Evolutionary conservation across 2,113 vertebrate species (phyloP).

Genomic region (Lepus europaeus): DNA sequence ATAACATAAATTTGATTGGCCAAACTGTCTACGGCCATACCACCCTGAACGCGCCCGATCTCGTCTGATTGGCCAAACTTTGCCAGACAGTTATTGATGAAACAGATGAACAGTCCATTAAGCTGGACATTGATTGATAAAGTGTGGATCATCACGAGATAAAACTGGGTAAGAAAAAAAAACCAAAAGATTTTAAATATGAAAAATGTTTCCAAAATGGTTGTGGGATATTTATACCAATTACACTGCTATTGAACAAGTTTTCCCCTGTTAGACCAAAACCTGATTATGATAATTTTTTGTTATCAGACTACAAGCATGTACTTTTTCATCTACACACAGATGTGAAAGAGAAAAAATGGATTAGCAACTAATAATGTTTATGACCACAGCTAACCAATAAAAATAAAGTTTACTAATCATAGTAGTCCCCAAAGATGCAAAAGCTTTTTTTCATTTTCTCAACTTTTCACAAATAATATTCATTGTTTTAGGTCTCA

Average conservation of each 20-base stretch:
- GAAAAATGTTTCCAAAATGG: neutral
- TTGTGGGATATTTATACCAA: neutral
- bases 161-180: slow-evolving; percentile 15
- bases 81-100: neutral
- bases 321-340: neutral
- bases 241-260: slow-evolving; percentile 10
- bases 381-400: neutral
- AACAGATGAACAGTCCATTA: neutral
- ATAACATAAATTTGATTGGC: slow-evolving; percentile 11
- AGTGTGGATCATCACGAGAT: neutral
- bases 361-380: neutral
- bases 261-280: neutral
- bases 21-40: too few relatives aligned
- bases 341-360: neutral
- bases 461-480: neutral
- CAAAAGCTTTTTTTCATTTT: neutral
- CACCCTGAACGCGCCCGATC: too few relatives aligned
- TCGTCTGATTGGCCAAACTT: neutral
- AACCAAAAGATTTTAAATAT: neutral
- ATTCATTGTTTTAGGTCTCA: neutral
- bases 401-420: neutral
- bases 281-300: slow-evolving; percentile 2
- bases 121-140: neutral
- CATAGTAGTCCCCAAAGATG: neutral
- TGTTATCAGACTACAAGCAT: neutral